Evolutionary conservation across 2,113 vertebrate genomes (phyloP).

Genomic region (Onychostruthus taczanowskii): DNA sequence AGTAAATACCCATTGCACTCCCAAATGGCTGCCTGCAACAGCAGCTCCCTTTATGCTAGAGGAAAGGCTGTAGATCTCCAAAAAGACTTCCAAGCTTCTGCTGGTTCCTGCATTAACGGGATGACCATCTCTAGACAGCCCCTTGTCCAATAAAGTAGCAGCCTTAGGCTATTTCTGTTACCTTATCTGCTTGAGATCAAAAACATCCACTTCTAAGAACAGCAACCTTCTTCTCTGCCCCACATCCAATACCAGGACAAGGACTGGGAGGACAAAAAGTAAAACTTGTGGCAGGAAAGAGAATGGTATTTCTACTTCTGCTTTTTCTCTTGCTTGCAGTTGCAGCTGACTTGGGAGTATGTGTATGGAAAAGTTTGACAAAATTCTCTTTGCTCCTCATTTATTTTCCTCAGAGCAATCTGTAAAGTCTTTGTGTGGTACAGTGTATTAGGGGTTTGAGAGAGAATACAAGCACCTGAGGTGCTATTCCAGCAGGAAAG

Average conservation of each 20-base stretch:
- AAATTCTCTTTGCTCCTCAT: neutral
- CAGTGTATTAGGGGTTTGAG: neutral
- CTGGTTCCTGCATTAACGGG: neutral
- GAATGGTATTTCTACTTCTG: neutral
- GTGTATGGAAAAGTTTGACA: neutral
- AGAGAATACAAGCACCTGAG: neutral
- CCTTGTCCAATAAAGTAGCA: neutral
- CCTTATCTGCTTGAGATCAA: neutral
- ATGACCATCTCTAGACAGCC: neutral
- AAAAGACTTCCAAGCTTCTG: neutral
- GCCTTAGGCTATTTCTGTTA: neutral
- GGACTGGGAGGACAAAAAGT: neutral
- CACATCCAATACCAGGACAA: neutral
- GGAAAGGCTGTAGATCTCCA: neutral
- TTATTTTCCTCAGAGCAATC: neutral
- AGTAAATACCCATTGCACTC: neutral
- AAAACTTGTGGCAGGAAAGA: neutral
- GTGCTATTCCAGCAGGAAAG: neutral
- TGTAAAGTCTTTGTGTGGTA: neutral
- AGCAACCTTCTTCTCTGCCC: accelerated
- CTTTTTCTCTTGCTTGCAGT: neutral
- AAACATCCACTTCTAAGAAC: neutral
- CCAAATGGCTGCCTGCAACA: neutral
- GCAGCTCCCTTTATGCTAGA: neutral
- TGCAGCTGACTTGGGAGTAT: neutral